Evolutionary conservation across 2,113 vertebrate species (phyloP), one percentile per base, ranked within the genome.

Genomic region (Genyomyrus donnyi): DNA sequence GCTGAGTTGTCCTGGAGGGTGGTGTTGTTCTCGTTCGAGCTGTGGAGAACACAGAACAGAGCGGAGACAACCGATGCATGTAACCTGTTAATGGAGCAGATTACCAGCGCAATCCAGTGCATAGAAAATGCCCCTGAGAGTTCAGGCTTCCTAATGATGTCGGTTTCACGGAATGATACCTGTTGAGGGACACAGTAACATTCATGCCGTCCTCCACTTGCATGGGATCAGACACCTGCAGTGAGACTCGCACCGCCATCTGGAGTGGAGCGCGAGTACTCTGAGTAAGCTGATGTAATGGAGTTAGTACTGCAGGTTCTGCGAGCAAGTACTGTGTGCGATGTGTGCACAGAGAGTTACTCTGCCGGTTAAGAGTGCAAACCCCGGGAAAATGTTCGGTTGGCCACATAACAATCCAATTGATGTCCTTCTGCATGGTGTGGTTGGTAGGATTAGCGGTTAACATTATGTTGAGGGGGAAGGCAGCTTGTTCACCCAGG

Each of bases 1-100:
- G 53, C 91, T 1, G 4, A 52, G 90, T 93, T 93, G 90, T 93
- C 93, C 31, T 90, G 85, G 9, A 92, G 83, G 13, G 88, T 92
- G n/a, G 27, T 19, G 11, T 27, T 58, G 39, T 92, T 90, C 70
- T 93, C 93, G 56, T 90, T 91, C 1, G 80, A 84, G 24, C 91
- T 92, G 80, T 45, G 48, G 88, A 62, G 85, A 49, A 39, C 27
- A 49, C 2, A 24, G 17, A 53, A 83, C 24, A 83, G 35, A 19
- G 35, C 35, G 6, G 35, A 80, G 74, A 42, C 35, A 17, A 42
- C 35, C 31, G 7, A 17, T 19, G 74, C 35, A 80, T 15, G 17
- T 80, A 1, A 7, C 35, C 35, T 11, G 15, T 19, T 35, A 80
- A 35, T 8, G 35, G 15, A 19, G 27, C 31, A 31, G 70, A 17